Base-by-base conservation (phyloP, 2,113 vertebrate species). In the Crotalus horridus region DNA sequence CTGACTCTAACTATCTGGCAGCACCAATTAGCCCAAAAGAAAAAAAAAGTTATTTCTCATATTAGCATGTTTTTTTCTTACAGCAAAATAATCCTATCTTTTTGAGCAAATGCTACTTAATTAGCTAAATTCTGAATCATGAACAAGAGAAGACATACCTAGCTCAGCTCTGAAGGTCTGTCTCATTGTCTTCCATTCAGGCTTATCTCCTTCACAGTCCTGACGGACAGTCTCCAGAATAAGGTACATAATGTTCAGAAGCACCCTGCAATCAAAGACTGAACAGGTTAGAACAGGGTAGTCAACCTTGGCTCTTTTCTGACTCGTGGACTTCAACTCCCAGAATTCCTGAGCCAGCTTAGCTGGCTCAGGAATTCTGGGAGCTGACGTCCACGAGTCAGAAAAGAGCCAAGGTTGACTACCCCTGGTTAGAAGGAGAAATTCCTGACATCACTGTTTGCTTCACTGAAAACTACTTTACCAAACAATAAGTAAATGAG, bases 201-300 rank as follows among this genome's bases (percentile, higher is more conserved):
- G 97, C 74, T 97, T 98, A 95, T 99, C 99, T 0, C 98, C 97
- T 59, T 99, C 98, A 0, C 98, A 98, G 26, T 99, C 99, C 95
- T 99, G 98, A 61, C 98, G 98, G 91, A 99, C 98, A 0, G 99
- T 98, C 96, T 99, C 99, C 97, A 99, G 98, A 2, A 99, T 99
- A 96, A 99, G 97, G 96, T 99, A 99, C 99, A 99, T 99, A 95
- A 99, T 99, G 97, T 99, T 99, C 88, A 99, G 98, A 95, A 99
- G 97, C 91, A 99, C 99, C 97, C 99, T 99, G 96, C 58, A 85
- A n/a, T 10, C 11, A 54, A 24, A 51, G 10, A 4, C 1, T 9
- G n/a, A 74, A 26, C 0, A 88, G 64, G 3, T 64, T 0, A 4
- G 0, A 29, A 85, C 39, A 39, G 39, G 39, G 39, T 39, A 39